Conservation (phyloP, 1,140 invertebrate genomes). For the Pogonomyrmex barbatus region DNA sequence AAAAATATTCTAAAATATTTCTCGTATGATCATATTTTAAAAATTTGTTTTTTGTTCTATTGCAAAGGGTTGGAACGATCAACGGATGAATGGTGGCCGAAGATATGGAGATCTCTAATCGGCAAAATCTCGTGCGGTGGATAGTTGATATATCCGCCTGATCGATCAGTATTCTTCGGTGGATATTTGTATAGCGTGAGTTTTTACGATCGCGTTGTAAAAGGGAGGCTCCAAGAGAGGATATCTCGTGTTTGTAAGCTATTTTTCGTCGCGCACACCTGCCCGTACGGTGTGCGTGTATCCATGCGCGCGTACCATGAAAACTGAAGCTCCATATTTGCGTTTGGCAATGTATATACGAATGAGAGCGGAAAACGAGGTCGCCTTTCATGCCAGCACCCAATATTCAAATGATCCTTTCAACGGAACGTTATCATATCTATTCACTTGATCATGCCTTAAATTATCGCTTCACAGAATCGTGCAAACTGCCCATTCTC, state of each 20-base stretch:
- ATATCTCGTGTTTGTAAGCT: slow-evolving; percentile 53
- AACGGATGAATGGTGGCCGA: neutral
- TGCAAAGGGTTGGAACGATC: slow-evolving; percentile 53
- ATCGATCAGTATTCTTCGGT: slow-evolving; percentile 51
- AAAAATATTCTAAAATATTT: too few species aligned
- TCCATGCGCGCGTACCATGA: neutral
- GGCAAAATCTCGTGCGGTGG: slow-evolving; percentile 50
- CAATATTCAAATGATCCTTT: slow-evolving; percentile 81
- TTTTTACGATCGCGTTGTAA: slow-evolving; percentile 68
- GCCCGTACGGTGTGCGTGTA: slow-evolving; percentile 25
- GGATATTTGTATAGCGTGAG: slow-evolving; percentile 36
- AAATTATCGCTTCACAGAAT: slow-evolving; percentile 69
- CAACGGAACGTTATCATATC: slow-evolving; percentile 67
- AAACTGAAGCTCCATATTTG: slow-evolving; percentile 15
- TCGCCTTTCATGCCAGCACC: slow-evolving; percentile 72
- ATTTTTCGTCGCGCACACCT: slow-evolving; percentile 62
- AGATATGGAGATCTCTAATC: slow-evolving; percentile 45
- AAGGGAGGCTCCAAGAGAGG: slow-evolving; percentile 22
- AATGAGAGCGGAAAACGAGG: neutral
- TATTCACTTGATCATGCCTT: slow-evolving; percentile 49
- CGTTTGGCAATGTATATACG: neutral
- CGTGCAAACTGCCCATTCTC: neutral
- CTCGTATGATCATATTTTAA: too few species aligned
- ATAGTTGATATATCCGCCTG: slow-evolving; percentile 51
- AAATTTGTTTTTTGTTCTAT: neutral